Conservation (phyloP, 2,888 invertebrate genomes). For the Philonicus albiceps region DNA sequence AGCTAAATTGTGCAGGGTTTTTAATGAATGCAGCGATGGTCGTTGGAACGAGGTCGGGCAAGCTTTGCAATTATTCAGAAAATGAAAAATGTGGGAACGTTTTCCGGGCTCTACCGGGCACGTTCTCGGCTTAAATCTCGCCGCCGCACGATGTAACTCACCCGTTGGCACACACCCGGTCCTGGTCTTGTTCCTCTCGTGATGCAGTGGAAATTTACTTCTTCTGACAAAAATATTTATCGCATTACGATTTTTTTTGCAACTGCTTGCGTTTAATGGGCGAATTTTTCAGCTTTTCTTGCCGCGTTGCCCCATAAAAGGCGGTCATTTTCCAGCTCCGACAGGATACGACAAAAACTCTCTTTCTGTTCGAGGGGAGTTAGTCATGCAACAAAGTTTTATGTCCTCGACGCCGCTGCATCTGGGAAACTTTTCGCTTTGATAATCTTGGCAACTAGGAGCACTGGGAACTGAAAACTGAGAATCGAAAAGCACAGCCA, state of each 20-base stretch:
- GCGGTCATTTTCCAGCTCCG: not conserved
- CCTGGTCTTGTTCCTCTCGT: not conserved
- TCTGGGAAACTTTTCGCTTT: not conserved
- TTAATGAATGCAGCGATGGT: not conserved
- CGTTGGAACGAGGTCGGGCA: conserved; percentile 12
- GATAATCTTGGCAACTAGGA: not conserved
- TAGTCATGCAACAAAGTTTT: not conserved
- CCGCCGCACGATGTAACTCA: not conserved
- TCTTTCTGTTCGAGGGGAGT: not conserved
- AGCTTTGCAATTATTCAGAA: conserved; percentile 3
- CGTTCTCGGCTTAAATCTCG: not conserved
- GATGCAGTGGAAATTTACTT: not conserved
- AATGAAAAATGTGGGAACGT: not conserved
- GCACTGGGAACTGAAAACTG: not conserved
- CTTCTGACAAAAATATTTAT: not conserved
- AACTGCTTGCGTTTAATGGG: not conserved
- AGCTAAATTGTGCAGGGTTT: not conserved
- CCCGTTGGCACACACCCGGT: not conserved
- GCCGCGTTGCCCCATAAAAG: not conserved
- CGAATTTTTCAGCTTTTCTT: not conserved
- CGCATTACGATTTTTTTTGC: not conserved
- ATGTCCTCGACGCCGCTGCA: not conserved
- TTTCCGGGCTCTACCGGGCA: not conserved
- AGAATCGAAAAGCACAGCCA: not conserved
- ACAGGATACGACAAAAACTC: not conserved